A percentile compares a stretch with the other conserved stretches of the same genome.
Conservation (phyloP, 2,113 vertebrate species). For the Puntigrus tetrazona region DNA sequence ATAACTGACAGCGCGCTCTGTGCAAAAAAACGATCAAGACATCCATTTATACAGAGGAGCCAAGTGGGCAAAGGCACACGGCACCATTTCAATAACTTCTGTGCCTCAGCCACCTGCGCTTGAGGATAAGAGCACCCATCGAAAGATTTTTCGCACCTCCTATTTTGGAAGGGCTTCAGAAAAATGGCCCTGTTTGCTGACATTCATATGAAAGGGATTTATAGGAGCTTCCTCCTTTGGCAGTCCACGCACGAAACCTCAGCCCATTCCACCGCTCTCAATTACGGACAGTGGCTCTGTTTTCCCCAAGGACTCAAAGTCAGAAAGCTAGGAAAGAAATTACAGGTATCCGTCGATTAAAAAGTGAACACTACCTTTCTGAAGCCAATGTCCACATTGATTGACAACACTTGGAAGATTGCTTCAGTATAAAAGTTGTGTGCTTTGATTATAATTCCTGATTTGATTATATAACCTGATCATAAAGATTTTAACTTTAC, state of each 20-base stretch:
- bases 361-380: not conserved
- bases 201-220: constrained; percentile 36
- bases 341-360: not conserved
- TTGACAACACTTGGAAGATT: not conserved
- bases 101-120: not conserved
- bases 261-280: constrained; percentile 36
- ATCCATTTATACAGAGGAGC: constrained; percentile 40
- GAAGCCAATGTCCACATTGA: not conserved
- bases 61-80: not conserved
- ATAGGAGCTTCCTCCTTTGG: constrained; percentile 33
- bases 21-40: constrained; percentile 45
- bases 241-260: constrained; percentile 38
- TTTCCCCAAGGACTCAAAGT: constrained; percentile 15
- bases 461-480: not conserved
- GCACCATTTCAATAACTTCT: not conserved
- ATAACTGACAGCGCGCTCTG: constrained; percentile 56
- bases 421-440: not conserved
- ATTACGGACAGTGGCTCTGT: constrained; percentile 5
- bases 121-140: constrained; percentile 18
- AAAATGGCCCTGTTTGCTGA: not conserved
- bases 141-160: not conserved
- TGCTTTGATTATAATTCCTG: not conserved
- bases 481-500: not conserved
- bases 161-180: constrained; percentile 37
- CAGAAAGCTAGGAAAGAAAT: not conserved